Percentiles rank a stretch among this genome's conserved stretches.
Conservation (phyloP, 2,888 invertebrate genomes). For the Endotricha flammealis region DNA sequence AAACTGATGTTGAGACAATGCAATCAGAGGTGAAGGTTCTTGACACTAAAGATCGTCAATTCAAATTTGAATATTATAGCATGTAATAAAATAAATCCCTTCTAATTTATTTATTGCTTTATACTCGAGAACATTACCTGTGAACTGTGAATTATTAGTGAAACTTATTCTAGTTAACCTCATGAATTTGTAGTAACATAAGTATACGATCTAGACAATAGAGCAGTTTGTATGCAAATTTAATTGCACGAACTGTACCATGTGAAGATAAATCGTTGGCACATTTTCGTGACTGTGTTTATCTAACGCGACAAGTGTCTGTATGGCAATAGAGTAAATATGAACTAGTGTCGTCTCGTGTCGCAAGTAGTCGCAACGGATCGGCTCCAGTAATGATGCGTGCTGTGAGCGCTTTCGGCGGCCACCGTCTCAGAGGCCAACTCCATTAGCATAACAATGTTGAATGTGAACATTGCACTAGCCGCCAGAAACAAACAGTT, state of each 20-base stretch:
- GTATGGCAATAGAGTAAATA: constrained; percentile 17
- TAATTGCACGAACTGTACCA: constrained; percentile 23
- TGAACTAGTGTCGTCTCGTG: background rate
- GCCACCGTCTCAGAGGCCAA: constrained; percentile 31
- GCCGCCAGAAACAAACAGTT: constrained; percentile 18
- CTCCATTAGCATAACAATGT: constrained; percentile 40
- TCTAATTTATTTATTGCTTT: too few species aligned
- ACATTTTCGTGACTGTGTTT: constrained; percentile 12
- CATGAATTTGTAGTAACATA: constrained; percentile 15
- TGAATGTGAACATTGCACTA: constrained; percentile 22
- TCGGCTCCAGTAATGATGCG: constrained; percentile 10
- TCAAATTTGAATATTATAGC: too few species aligned
- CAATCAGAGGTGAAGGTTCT: too few species aligned
- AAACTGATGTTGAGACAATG: too few species aligned
- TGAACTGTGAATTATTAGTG: background rate
- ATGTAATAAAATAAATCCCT: too few species aligned
- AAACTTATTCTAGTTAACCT: constrained; percentile 18
- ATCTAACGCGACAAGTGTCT: constrained; percentile 13
- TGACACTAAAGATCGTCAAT: too few species aligned
- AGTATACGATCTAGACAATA: constrained; percentile 27
- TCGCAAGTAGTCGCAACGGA: too few species aligned
- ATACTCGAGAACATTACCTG: background rate
- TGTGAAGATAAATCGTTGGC: constrained; percentile 11
- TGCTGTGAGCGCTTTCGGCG: constrained; percentile 16
- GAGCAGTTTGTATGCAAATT: constrained; percentile 36